A percentile compares a stretch with the other conserved stretches of the same genome.
Evolutionary conservation across 2,888 invertebrate genomes (phyloP).

Genomic region (Catocala fraxini): DNA sequence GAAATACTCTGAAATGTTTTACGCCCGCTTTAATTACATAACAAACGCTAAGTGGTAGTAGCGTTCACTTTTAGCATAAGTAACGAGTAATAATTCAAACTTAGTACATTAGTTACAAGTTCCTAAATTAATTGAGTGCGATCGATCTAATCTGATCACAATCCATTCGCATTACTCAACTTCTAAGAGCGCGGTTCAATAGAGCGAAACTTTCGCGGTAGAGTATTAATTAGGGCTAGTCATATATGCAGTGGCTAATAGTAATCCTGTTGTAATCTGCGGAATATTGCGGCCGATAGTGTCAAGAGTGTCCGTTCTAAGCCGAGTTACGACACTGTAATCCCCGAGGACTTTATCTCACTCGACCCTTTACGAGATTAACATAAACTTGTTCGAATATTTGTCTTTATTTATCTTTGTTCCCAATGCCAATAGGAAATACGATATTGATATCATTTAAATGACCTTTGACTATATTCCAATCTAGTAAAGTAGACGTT

Average conservation of each 20-base stretch:
- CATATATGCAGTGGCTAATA: slow-evolving; percentile 67
- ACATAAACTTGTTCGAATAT: slow-evolving; percentile 76
- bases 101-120: slow-evolving; percentile 41
- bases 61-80: slow-evolving; percentile 4
- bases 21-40: not conserved
- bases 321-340: slow-evolving; percentile 77
- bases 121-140: slow-evolving; percentile 49
- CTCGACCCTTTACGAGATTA: slow-evolving; percentile 82
- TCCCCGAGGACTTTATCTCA: slow-evolving; percentile 74
- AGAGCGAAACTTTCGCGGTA: slow-evolving; percentile 52
- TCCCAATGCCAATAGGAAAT: slow-evolving; percentile 55
- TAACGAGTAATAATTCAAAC: slow-evolving; percentile 38
- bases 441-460: slow-evolving; percentile 46
- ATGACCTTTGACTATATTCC: slow-evolving; percentile 7
- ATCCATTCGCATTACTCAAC: slow-evolving; percentile 43
- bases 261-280: slow-evolving; percentile 73
- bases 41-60: not conserved
- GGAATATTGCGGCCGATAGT: slow-evolving; percentile 75
- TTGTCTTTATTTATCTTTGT: slow-evolving; percentile 76
- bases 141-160: slow-evolving; percentile 52
- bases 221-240: slow-evolving; percentile 67
- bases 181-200: slow-evolving; percentile 50
- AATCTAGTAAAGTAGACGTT: not conserved
- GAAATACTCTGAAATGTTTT: not conserved
- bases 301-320: slow-evolving; percentile 75